These are phyloP conservation scores for Drosophila pectinifera DNA, from an alignment of 1,140 invertebrate genomes.

Conservation along the genomic window DNA sequence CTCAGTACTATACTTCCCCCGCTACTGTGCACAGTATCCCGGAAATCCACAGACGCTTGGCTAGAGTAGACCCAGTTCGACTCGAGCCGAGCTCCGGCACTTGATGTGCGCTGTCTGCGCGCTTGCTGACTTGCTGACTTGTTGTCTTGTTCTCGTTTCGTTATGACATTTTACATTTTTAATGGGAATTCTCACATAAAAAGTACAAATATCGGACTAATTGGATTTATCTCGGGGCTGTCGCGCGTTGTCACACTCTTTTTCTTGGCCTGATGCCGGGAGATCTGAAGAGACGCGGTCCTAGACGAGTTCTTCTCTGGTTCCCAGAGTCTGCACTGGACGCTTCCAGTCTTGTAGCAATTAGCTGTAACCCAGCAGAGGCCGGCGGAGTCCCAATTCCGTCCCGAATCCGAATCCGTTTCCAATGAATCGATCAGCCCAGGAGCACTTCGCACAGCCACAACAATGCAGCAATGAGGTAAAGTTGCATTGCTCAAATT, in stretches of 20 bases:
- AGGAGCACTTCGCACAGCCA: constrained; percentile 15
- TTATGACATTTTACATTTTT: constrained; percentile 84
- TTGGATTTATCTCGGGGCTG: constrained; percentile 84
- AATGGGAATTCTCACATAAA: constrained; percentile 85
- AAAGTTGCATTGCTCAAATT: constrained; percentile 83
- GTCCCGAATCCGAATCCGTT: constrained; percentile 62
- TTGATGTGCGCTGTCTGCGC: constrained; percentile 46
- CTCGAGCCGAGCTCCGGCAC: constrained; percentile 5
- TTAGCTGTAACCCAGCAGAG: constrained; percentile 69
- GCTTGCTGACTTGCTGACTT: constrained; percentile 56
- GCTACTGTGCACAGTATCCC: not conserved
- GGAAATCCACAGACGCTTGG: not conserved
- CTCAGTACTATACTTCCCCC: not conserved
- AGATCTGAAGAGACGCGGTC: constrained; percentile 59
- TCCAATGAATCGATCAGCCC: constrained; percentile 78
- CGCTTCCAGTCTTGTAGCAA: constrained; percentile 60
- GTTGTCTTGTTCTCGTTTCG: constrained; percentile 82
- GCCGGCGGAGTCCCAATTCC: constrained; percentile 61
- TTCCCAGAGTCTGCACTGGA: constrained; percentile 21
- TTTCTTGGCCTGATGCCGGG: constrained; percentile 66
- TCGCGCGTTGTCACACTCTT: constrained; percentile 83
- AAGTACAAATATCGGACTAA: constrained; percentile 85
- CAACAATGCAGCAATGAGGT: constrained; percentile 74
- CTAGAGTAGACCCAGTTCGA: constrained; percentile 37
- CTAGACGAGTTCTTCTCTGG: constrained; percentile 46